Evolutionary conservation across 2,888 invertebrate genomes (phyloP), one percentile per base, ranked within the genome.

Genomic region (Linnaemya tessellans): DNA sequence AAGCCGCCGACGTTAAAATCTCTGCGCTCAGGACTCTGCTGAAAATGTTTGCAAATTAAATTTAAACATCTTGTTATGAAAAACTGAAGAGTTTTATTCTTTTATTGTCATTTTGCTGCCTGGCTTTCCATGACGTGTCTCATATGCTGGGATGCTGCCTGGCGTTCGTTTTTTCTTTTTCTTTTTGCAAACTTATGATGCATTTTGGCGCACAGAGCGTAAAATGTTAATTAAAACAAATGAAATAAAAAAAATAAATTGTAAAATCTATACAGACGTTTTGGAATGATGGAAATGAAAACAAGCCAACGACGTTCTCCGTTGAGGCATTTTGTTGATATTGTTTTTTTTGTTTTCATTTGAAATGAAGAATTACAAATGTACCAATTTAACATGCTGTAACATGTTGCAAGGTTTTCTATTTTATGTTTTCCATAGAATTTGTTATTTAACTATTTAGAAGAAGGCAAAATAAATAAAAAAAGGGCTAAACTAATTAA

Each of bases 221-320:
- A 75, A 85, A 85, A 85, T 85, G 81, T 85, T 85, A 81, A 85
- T 85, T 85, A 85, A 85, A 74, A 77, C 18, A 58, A 80, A 46
- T 58, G 18, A 67, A 73, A 67, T 41, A 58, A 62, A 49, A 62
- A 62, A 5, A 68, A 30, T 30, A 30, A 51, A 18, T 25, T 25
- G 35, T 54, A 22, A 46, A 75, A 30, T 73, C 13, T 35, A 46
- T 30, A 15, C 30, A 49, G 60, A 49, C 51, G 9, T 56, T 56
- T 65, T 30, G 41, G 30, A 49, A 68, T 35, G 35, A 46, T 73
- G 74, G 64, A 54, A 64, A 30, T 18, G n/a, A 49, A 58, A 67
- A 67, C 20, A 41, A 30, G 20, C 25, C 13, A 60, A 73, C 22
- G 41, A 73, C 22, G 41, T 35, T 74, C 54, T 18, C 15, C 4